phyloP scores from a whole-genome alignment of 2,113 vertebrate genomes.

The Tyrannus savana region DNA sequence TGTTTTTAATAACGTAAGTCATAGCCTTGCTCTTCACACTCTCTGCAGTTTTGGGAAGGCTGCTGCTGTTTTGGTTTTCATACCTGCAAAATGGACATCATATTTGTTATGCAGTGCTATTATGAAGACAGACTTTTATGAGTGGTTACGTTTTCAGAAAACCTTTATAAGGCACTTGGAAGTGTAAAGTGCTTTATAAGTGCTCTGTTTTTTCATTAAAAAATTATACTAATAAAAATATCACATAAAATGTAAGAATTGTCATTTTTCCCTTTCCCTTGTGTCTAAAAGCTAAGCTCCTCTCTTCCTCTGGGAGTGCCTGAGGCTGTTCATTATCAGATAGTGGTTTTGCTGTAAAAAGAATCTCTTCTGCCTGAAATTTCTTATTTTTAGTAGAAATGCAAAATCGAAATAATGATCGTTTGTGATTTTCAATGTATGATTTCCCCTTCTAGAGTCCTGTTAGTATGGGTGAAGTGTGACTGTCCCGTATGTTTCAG shows the following conservation, averaged over 20 bases:
- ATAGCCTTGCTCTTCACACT: background rate
- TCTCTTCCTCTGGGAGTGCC: slow-evolving; percentile 1
- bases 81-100: background rate
- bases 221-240: slow-evolving; percentile 25
- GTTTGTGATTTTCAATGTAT: background rate
- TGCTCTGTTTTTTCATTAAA: slow-evolving; percentile 45
- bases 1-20: background rate
- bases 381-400: background rate
- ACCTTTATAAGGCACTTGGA: slow-evolving; percentile 12
- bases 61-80: background rate
- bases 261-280: background rate
- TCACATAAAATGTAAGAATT: background rate
- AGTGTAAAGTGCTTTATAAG: slow-evolving; percentile 50
- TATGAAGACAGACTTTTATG: background rate
- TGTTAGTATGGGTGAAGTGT: background rate
- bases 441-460: background rate
- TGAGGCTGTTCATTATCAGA: slow-evolving; percentile 16
- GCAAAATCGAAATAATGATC: slow-evolving; percentile 15
- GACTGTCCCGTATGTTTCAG: background rate
- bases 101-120: background rate
- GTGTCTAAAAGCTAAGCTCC: slow-evolving; percentile 2
- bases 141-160: background rate
- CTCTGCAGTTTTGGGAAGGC: background rate
- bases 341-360: background rate
- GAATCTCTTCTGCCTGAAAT: background rate